Base-by-base conservation (phyloP, 2,797 vertebrate species). In the Garrulus glandarius region DNA sequence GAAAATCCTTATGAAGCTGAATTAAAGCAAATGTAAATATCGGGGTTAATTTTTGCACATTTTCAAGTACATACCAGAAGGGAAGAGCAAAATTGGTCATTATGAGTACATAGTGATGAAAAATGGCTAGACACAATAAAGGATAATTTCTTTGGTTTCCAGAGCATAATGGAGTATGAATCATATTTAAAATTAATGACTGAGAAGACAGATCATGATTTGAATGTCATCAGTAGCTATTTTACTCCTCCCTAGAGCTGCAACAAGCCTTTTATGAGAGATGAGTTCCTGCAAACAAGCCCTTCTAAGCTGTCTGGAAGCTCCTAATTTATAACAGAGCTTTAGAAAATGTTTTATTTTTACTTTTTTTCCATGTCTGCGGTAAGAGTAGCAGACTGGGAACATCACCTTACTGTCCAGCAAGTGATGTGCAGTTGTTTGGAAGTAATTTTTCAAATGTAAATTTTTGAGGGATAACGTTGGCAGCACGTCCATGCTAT, bases 181-280 rank as follows among this genome's bases (percentile, higher is more conserved):
- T 98, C 97, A 97, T 97, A 95, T 97, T 98, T 97, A 96, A 98
- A 98, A 98, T 98, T 98, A 98, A 98, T 98, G 96, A 92, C 96
- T 97, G 93, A 95, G 97, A 96, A 97, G 96, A 97, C 94, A 97
- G 94, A 96, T 93, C 97, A 97, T 97, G 95, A 97, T 97, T 97
- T 97, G 96, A 97, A 97, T 97, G 97, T 98, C 97, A 97, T 98
- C 96, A 98, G 97, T 67, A 97, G 95, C 96, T 97, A 98, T 98
- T 98, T 98, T 97, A 96, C 95, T 98, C 92, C 94, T 96, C 88
- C 97, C 96, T 92, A 92, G 94, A 89, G 88, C 70, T 94, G 96
- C 94, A 97, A 95, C 95, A 92, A 97, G 78, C 77, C 85, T 97
- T 96, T 97, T 97, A 94, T 96, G 89, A 96, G 88, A 93, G 80